These are phyloP conservation scores for Sycophila texana DNA, from an alignment of 2,888 invertebrate species.

Conservation along the genomic window DNA sequence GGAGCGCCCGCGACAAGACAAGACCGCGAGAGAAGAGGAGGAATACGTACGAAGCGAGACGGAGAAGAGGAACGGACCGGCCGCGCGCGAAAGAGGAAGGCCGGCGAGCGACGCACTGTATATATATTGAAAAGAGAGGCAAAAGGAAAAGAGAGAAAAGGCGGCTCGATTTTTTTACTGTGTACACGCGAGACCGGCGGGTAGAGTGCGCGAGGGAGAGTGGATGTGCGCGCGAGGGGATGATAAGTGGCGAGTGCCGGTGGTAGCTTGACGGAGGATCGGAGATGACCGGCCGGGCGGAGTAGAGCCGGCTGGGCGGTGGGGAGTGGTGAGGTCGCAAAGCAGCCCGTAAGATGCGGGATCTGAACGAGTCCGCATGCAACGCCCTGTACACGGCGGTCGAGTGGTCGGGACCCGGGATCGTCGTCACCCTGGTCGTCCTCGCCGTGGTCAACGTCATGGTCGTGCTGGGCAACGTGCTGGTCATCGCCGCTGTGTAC, in stretches of 20 bases:
- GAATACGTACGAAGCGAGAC: not conserved
- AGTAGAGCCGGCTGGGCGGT: not conserved
- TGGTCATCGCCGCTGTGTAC: slow-evolving; percentile 94
- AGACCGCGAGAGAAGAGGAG: not conserved
- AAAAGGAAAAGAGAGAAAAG: not conserved
- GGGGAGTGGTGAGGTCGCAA: not conserved
- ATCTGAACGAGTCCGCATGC: slow-evolving; percentile 89
- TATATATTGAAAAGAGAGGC: not conserved
- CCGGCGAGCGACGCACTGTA: not conserved
- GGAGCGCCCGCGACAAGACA: too few relatives aligned
- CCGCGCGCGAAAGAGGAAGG: slow-evolving; percentile 5
- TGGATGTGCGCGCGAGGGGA: not conserved
- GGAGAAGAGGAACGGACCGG: slow-evolving; percentile 21
- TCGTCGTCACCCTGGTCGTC: slow-evolving; percentile 86
- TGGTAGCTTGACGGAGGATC: not conserved
- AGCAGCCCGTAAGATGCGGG: slow-evolving; percentile 79
- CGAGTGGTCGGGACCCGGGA: slow-evolving; percentile 88
- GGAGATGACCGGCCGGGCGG: not conserved
- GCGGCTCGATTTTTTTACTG: slow-evolving; percentile 1
- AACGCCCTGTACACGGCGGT: slow-evolving; percentile 88
- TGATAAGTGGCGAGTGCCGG: not conserved
- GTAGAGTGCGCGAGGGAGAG: not conserved
- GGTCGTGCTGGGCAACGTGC: slow-evolving; percentile 92
- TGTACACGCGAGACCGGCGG: not conserved
- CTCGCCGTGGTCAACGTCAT: slow-evolving; percentile 91